phyloP scores from a whole-genome alignment of 2,797 vertebrate species.

The Aplochiton taeniatus region DNA sequence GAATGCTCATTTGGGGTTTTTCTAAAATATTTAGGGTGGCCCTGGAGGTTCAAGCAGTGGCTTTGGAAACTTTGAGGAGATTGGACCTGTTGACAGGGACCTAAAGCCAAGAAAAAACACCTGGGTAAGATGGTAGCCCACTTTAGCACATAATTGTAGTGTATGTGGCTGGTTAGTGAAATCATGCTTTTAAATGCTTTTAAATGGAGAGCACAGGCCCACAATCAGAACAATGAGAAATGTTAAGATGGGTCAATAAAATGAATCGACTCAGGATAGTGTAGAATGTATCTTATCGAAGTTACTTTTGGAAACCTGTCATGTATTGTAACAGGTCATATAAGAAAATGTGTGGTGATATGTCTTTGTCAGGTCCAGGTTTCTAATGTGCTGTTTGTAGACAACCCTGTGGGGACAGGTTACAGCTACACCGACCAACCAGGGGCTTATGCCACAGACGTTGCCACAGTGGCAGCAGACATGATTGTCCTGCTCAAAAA shows the following conservation, averaged over 20 bases:
- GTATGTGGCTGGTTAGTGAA: no score
- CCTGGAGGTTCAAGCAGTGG: conserved; percentile 92
- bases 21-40: conserved; percentile 81
- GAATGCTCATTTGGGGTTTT: neutral
- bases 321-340: no score
- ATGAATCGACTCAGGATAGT: no score
- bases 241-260: no score
- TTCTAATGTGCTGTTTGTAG: conserved; percentile 90
- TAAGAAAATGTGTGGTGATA: conserved; percentile 14
- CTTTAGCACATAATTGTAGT: no score
- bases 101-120: conserved; percentile 82
- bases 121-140: conserved; percentile 78
- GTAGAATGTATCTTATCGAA: no score
- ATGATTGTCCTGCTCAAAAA: conserved; percentile 88
- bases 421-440: conserved; percentile 85
- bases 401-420: conserved; percentile 94
- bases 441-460: conserved; percentile 78
- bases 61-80: conserved; percentile 96
- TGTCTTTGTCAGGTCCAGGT: conserved; percentile 76
- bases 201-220: no score
- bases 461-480: conserved; percentile 82
- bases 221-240: no score
- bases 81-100: conserved; percentile 84
- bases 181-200: no score
- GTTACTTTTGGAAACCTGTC: no score